Percentiles rank a stretch among this genome's conserved stretches.
Evolutionary conservation across 2,797 vertebrate genomes (phyloP).

Genomic region (Oreortyx pictus): DNA sequence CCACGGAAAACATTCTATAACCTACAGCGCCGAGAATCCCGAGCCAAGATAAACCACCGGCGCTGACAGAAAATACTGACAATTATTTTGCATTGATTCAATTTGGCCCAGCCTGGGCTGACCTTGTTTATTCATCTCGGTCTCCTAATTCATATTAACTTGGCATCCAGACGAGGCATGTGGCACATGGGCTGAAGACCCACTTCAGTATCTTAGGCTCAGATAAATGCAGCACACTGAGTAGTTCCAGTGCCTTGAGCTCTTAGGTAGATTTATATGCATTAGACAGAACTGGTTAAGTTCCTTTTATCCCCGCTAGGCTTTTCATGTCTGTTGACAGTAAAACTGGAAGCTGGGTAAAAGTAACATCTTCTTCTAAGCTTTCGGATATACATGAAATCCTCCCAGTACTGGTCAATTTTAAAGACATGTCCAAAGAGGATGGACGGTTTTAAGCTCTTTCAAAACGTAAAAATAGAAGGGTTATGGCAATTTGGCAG

Average conservation of each 20-base stretch:
- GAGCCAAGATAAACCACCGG: constrained; percentile 77
- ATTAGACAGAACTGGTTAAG: constrained; percentile 85
- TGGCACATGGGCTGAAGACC: constrained; percentile 75
- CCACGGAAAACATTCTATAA: constrained; percentile 75
- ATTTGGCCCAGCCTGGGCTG: constrained; percentile 77
- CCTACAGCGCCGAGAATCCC: constrained; percentile 60
- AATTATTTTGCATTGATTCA: constrained; percentile 79
- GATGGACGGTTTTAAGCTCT: constrained; percentile 84
- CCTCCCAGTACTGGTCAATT: constrained; percentile 83
- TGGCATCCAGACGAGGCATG: constrained; percentile 76
- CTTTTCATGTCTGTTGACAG: constrained; percentile 85
- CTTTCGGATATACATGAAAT: constrained; percentile 85
- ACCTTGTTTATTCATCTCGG: constrained; percentile 82
- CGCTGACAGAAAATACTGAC: constrained; percentile 81
- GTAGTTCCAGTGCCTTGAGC: constrained; percentile 82
- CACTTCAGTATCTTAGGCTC: constrained; percentile 77
- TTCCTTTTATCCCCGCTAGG: constrained; percentile 84
- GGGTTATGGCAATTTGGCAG: constrained; percentile 85
- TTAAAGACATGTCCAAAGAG: constrained; percentile 84
- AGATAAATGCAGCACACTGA: constrained; percentile 71
- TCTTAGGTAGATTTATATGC: constrained; percentile 87
- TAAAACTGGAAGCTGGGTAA: constrained; percentile 82
- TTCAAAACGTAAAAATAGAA: constrained; percentile 84
- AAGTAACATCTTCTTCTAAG: constrained; percentile 81
- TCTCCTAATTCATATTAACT: constrained; percentile 79